Conservation (phyloP, 2,113 vertebrate genomes). For the Xyliphius kryptos region DNA sequence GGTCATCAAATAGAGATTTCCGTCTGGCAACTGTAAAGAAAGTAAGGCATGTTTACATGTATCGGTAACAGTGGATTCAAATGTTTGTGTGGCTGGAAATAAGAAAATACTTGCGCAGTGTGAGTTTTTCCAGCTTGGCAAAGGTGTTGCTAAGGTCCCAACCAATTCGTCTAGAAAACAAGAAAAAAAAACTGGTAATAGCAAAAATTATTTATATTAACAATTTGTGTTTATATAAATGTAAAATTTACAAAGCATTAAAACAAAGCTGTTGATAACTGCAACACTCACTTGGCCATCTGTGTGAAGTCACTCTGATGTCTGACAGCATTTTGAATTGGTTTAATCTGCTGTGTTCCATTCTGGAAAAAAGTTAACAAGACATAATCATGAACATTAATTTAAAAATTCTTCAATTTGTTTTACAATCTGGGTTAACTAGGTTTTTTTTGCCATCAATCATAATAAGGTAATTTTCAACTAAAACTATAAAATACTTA, state of each 20-base stretch:
- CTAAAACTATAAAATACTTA: too few relatives aligned
- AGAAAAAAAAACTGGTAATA: constrained; percentile 9
- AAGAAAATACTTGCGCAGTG: constrained; percentile 64
- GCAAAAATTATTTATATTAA: too few relatives aligned
- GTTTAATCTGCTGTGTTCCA: constrained; percentile 59
- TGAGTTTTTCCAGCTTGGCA: constrained; percentile 76
- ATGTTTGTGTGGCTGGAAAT: neutral
- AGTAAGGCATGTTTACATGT: neutral
- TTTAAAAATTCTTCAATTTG: too few relatives aligned
- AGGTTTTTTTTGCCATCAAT: too few relatives aligned
- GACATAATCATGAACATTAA: too few relatives aligned
- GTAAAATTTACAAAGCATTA: neutral
- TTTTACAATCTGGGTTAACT: too few relatives aligned
- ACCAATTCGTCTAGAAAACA: constrained; percentile 65
- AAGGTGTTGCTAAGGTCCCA: constrained; percentile 77
- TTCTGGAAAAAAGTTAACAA: constrained; percentile 56
- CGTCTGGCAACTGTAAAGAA: constrained; percentile 67
- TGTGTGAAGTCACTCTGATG: constrained; percentile 72
- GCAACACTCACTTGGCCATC: constrained; percentile 69
- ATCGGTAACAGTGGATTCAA: neutral
- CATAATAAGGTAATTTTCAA: too few relatives aligned
- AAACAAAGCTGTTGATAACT: neutral
- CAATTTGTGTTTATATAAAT: too few relatives aligned
- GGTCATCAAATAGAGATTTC: constrained; percentile 77
- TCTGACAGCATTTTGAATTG: constrained; percentile 55